Percentiles rank a stretch among this genome's conserved stretches.
phyloP scores from a whole-genome alignment of 2,888 invertebrate genomes.

The Eudasyphora cyanicolor region DNA sequence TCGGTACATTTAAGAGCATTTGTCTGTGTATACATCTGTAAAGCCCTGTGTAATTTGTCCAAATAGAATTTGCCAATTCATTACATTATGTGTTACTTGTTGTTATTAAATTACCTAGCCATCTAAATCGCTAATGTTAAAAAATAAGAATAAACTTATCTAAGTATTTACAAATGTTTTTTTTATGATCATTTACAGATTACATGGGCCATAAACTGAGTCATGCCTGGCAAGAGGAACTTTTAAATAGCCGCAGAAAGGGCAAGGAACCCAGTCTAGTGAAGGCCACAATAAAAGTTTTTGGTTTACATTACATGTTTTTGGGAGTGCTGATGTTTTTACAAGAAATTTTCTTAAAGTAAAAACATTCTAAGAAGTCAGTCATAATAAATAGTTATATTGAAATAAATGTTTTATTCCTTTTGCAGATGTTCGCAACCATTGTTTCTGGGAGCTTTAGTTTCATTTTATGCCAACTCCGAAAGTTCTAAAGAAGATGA shows the following conservation, averaged over 20 bases:
- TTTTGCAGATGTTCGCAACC: conserved; percentile 83
- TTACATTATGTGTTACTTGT: too few relatives aligned
- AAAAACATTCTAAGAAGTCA: too few relatives aligned
- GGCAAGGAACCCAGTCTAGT: conserved; percentile 78
- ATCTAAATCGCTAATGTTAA: too few relatives aligned
- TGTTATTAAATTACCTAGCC: too few relatives aligned
- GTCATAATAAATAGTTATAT: not conserved
- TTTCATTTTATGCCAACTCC: conserved; percentile 81
- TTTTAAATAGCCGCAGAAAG: conserved; percentile 72
- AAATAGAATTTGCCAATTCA: too few relatives aligned
- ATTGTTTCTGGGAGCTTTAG: conserved; percentile 83
- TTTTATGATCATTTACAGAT: conserved; percentile 64
- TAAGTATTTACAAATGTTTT: too few relatives aligned
- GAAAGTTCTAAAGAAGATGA: conserved; percentile 57
- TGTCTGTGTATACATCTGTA: too few relatives aligned
- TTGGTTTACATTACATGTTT: conserved; percentile 82
- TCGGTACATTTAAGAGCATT: too few relatives aligned
- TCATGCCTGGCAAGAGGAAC: conserved; percentile 82
- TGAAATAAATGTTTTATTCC: not conserved
- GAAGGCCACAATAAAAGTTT: conserved; percentile 81
- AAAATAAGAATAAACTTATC: too few relatives aligned
- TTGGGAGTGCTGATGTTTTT: conserved; percentile 82
- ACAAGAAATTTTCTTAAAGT: conserved; percentile 48
- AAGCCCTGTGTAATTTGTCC: too few relatives aligned
- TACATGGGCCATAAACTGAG: conserved; percentile 82